Evolutionary conservation across 2,888 invertebrate genomes (phyloP), one percentile per base, ranked within the genome.

Genomic region (Pycnomerus fuliginosus): DNA sequence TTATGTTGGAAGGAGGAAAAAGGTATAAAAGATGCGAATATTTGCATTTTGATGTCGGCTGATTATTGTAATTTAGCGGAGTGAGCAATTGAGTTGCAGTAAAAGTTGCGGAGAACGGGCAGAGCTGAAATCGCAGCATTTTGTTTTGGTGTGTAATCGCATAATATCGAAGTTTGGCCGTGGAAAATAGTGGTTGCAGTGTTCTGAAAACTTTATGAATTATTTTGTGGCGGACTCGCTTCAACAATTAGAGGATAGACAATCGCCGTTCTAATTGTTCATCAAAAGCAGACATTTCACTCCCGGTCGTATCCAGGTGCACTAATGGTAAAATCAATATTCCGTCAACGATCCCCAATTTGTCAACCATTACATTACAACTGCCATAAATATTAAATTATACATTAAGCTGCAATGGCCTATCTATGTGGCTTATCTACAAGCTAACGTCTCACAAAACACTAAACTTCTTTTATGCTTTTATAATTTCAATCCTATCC

Each of bases 251-350:
- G 32, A 25, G 34, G 27, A 42, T 40, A 37, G 37, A 39, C 37
- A 42, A 42, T 48, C 50, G 44, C 44, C 49, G 44, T 47, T 48
- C 38, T 47, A 43, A 47, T 53, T 55, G 50, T 53, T 52, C 48
- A 49, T 52, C 50, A 50, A 48, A 52, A 33, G 43, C 45, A 53
- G 42, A 42, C 44, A 48, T 50, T 50, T 44, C 48, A 35, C 47
- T 44, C 48, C 45, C 49, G 39, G 44, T 38, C 44, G 53, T 53
- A 55, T 58, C 53, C 55, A 59, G 56, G 61, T 62, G 57, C 54
- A 57, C 60, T 62, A 62, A 62, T 62, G 60, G 50, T 43, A 62
- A 61, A 62, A 62, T 62, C 62, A 56, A 62, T 62, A 59, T 49
- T 55, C 54, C 52, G 54, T 58, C 55, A 56, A 57, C 60, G 57